Evolutionary conservation across 2,888 invertebrate species (phyloP), one percentile per base, ranked within the genome.

Genomic region (Lacanobia oleracea): DNA sequence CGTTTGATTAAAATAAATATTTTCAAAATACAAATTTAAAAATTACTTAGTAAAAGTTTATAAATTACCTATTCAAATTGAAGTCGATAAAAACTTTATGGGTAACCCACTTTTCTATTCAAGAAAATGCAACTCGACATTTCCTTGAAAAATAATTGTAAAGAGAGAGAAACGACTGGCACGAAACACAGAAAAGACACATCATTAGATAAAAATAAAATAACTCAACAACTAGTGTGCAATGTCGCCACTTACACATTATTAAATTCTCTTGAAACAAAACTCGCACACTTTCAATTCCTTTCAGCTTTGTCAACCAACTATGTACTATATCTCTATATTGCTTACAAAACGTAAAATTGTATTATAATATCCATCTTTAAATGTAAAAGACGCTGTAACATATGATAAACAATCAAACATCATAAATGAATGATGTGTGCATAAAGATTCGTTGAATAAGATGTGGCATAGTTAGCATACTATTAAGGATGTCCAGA

Each of bases 401-500:
- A 23, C 54, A 48, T 62, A 67, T 56, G 8, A 27, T 50, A 12
- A 62, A 48, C 53, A 43, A 27, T 45, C 37, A 59, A 57, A 40
- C 43, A 23, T 54, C 51, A 54, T 66, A 50, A 62, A 50, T 48
- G 16, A 67, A 66, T 54, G 33, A 40, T 65, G 61, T 65, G 62
- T 67, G 71, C 59, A 62, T 79, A 80, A 57, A 66, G 62, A 79
- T 75, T 72, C 71, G 65, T 53, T 56, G 45, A 64, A 81, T 77
- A 72, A 63, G 69, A 77, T 83, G 75, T 77, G 80, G 79, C 70
- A 77, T 84, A 85, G 82, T 82, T 77, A 87, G 79, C 69, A 88
- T 87, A 82, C 75, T 81, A 78, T 67, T 89, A 91, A 91, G 89
- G 86, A 89, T 89, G 91, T 93, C 91, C 91, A 92, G 90, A 93